phyloP scores from a whole-genome alignment of 1,140 invertebrate genomes.

The Drosophila rhopaloa region DNA sequence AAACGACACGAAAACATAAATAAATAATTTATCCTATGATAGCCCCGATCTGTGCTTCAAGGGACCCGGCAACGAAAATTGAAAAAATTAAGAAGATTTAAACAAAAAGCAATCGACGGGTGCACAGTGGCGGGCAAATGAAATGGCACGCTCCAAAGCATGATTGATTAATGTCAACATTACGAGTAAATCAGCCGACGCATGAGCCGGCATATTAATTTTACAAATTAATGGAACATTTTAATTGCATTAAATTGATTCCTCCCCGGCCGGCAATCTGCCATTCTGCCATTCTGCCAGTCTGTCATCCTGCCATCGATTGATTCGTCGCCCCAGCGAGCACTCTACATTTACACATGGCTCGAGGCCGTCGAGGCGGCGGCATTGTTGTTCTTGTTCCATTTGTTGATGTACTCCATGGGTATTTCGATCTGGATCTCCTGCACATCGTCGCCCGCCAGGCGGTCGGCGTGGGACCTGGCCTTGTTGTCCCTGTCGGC shows the following conservation, averaged over 20 bases:
- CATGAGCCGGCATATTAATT: constrained; percentile 51
- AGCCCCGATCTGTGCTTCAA: constrained; percentile 6
- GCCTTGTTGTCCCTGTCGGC: constrained; percentile 3
- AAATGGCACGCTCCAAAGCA: constrained; percentile 34
- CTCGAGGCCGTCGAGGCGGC: constrained; percentile 68
- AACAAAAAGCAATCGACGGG: constrained; percentile 1
- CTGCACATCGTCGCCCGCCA: constrained; percentile 67
- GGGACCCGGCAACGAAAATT: constrained; percentile 12
- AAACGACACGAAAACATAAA: constrained; percentile 35
- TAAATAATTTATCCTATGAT: constrained; percentile 30
- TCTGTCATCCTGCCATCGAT: constrained; percentile 20
- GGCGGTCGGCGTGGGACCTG: constrained; percentile 28
- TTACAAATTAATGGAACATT: constrained; percentile 72
- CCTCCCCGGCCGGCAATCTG: constrained; percentile 30
- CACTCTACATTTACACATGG: constrained; percentile 53
- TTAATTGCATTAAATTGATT: constrained; percentile 78
- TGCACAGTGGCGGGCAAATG: constrained; percentile 23
- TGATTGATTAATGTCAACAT: constrained; percentile 64
- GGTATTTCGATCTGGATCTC: constrained; percentile 83
- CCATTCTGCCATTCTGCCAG: background rate
- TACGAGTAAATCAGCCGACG: constrained; percentile 37
- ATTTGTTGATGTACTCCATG: constrained; percentile 83
- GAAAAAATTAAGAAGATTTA: constrained; percentile 1
- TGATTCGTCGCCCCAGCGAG: constrained; percentile 2
- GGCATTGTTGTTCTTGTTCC: constrained; percentile 80